Base-by-base conservation (phyloP, 2,888 invertebrate genomes). In the Mythimna loreyi region DNA sequence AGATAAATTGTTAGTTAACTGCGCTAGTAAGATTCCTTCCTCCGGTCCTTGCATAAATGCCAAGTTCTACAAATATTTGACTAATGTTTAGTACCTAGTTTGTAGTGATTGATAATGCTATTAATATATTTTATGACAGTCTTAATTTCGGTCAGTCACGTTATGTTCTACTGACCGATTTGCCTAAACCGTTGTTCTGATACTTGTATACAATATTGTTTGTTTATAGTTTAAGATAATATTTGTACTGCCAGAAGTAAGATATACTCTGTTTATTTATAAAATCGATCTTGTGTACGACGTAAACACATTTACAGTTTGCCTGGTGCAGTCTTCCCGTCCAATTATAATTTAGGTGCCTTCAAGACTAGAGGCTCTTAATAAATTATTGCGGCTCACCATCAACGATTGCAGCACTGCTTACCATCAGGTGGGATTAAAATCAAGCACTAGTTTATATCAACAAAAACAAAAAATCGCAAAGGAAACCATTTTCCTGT, bases 111-210 rank as follows among this genome's bases (percentile, higher is more conserved):
- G 47, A 33, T 52, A 50, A 52, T 56, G 62, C 60, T 30, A 69
- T 40, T 40, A 6, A 40, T 16, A 67, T 67, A 55, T 57, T 66
- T 62, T 55, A 53, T 36, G 33, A 21, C 33, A 43, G 28, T 43
- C 21, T 50, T 53, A 47, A n/a, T 67, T 53, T 68, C 50, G 64
- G 52, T 59, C 62, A 56, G 52, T 63, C 36, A 33, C 67, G 36
- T 53, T 56, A 61, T 66, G 67, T 55, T 28, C 69, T 52, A 65
- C 47, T 78, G 58, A 74, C 78, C 78, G 47, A 58, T 55, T 67
- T 43, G 45, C 65, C 40, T 23, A 57, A 52, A 73, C 33, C 16
- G 23, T 59, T 56, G 33, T 55, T 72, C 33, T 60, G 55, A 53
- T 47, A 72, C 45, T 9, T 60, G 7, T 52, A 16, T 53, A 25